Evolutionary conservation across 2,888 invertebrate genomes (phyloP).

Genomic region (Gibbula magus): DNA sequence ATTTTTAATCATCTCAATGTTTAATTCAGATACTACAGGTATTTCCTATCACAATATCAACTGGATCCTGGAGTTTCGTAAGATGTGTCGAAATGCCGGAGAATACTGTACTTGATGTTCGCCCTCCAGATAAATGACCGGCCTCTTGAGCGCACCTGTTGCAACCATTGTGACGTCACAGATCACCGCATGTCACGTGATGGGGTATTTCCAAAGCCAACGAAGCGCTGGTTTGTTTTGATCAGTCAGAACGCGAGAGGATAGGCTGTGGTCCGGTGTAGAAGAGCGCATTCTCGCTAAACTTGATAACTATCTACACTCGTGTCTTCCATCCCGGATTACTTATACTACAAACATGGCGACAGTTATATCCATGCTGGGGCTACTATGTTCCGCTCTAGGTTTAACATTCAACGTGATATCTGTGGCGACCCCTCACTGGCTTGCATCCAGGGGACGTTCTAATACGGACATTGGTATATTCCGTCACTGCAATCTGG

Average conservation of each 20-base stretch:
- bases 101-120: too few relatives aligned
- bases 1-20: too few relatives aligned
- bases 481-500: slow-evolving; percentile 43
- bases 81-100: too few relatives aligned
- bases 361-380: slow-evolving; percentile 28
- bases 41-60: too few relatives aligned
- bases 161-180: background rate
- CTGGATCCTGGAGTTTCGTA: too few relatives aligned
- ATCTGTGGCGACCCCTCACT: slow-evolving; percentile 32
- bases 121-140: too few relatives aligned
- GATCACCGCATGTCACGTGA: background rate
- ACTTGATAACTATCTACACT: background rate
- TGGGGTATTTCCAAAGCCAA: slow-evolving; percentile 16
- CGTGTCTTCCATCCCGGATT: background rate
- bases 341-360: slow-evolving; percentile 28
- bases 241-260: background rate
- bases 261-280: background rate
- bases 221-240: background rate
- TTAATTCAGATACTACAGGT: too few relatives aligned
- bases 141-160: background rate
- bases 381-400: slow-evolving; percentile 9
- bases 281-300: background rate
- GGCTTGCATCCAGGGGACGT: slow-evolving; percentile 29
- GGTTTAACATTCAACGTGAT: slow-evolving; percentile 26
- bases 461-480: slow-evolving; percentile 38